Evolutionary conservation across 2,797 vertebrate genomes (phyloP), one percentile per base, ranked within the genome.

Genomic region (Pyrrhura leucotis): DNA sequence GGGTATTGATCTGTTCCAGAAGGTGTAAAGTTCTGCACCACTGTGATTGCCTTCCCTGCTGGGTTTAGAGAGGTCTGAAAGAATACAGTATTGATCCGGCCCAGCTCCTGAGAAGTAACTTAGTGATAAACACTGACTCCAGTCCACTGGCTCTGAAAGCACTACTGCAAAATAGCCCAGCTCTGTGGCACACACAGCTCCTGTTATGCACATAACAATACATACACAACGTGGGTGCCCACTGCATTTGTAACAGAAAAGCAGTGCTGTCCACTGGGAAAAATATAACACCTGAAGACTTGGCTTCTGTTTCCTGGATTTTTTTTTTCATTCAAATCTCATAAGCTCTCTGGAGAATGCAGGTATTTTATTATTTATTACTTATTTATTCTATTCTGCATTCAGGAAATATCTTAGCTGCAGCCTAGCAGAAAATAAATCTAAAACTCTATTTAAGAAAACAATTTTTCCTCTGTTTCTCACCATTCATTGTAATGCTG

Each of bases 31-130:
- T 98, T 98, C 98, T 97, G 96, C 97, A 98, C 98, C 97, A 91
- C 95, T 96, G 98, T 98, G 98, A 99, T 98, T 98, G 98, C 98
- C 98, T 98, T 96, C 97, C 98, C 98, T 97, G 98, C 98, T 98
- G 98, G 97, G 98, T 98, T 98, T 98, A 98, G 97, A 98, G 97
- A 97, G 96, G 97, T 98, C 98, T 98, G 98, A 97, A 98, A 99
- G 98, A 99, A 99, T 98, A 98, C 98, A 96, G 96, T 99, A 99
- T 99, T 98, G 99, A 99, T 99, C 98, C 97, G 98, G 98, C 98
- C 98, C 98, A 97, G 97, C 98, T 99, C 98, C 98, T 88, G 97
- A 98, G 98, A 99, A 98, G 98, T 98, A 99, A 99, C 98, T 98
- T 98, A 96, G 98, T 98, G 98, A 99, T 99, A 98, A 99, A 98